Base-by-base conservation (phyloP, 2,797 vertebrate genomes). In the Zalophus californianus region DNA sequence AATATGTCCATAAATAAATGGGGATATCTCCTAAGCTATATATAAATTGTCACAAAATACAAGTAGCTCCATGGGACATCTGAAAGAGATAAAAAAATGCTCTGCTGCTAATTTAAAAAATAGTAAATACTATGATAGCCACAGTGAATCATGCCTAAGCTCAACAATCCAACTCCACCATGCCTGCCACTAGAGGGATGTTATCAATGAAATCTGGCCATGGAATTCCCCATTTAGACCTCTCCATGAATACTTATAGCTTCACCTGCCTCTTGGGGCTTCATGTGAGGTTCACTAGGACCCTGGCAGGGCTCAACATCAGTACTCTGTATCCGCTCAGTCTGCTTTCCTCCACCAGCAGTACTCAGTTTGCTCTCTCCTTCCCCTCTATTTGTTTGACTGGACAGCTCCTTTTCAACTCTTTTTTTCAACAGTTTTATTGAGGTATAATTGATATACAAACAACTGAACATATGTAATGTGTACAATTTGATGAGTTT, bases 41-140 rank as follows among this genome's bases (percentile, higher is more conserved):
- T 8, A 32, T 83, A 88, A 72, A 56, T 66, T n/a, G n/a, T 82
- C 88, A 89, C 83, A 54, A 80, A 91, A 85, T 38, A 82, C 21
- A 91, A 92, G 88, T 35, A 87, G 20, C 52, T 73, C 25, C 8
- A 13, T 9, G 41, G 48, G 20, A 56, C 21, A 80, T 50, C 35
- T 12, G 56, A 68, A 70, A 83, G 48, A 64, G 7, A 48, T 48
- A 58, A 68, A 78, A 78, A 52, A 66, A 41, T 32, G 16, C 23
- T 56, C 38, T 85, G 38, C 21, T 15, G n/a, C 48, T 20, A 88
- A 15, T 82, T 91, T 25, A 18, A 86, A 79, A 73, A 78, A 27
- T 7, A 60, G 27, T 44, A 73, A 88, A 41, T 62, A 35, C 50
- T 94, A 11, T 54, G 48, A 80, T 8, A 88, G 41, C 15, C 44